phyloP scores from a whole-genome alignment of 2,113 vertebrate genomes.

The Oncorhynchus gorbuscha region DNA sequence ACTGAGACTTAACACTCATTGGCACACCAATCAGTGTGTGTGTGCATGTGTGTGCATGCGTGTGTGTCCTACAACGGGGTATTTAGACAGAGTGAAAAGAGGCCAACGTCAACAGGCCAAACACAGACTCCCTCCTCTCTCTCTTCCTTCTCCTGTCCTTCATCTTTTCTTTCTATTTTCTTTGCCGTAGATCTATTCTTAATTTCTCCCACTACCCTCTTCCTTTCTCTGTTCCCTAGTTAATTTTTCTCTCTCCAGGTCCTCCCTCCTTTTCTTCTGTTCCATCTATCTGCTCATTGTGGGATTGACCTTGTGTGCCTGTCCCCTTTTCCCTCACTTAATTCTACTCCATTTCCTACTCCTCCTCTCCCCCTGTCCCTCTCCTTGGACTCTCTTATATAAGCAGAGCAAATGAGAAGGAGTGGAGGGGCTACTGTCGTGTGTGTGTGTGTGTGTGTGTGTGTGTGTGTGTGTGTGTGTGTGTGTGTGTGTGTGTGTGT shows the following conservation, averaged over 20 bases:
- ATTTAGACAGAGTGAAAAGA: too few species aligned
- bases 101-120: too few species aligned
- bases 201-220: neutral
- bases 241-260: neutral
- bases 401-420: constrained; percentile 25
- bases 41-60: too few species aligned
- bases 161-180: neutral
- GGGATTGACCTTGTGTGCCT: neutral
- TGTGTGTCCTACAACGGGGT: too few species aligned
- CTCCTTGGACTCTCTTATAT: neutral
- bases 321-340: neutral
- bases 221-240: neutral
- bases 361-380: neutral
- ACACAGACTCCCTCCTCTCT: constrained; percentile 28
- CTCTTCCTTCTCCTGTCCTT: neutral
- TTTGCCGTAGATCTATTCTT: neutral
- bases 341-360: neutral
- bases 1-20: too few species aligned
- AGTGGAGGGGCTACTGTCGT: neutral
- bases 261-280: neutral
- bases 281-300: neutral
- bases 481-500: neutral
- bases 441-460: too few species aligned
- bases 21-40: too few species aligned
- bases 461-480: too few species aligned